Evolutionary conservation across 2,888 invertebrate species (phyloP).

Genomic region (Carterocephalus palaemon): DNA sequence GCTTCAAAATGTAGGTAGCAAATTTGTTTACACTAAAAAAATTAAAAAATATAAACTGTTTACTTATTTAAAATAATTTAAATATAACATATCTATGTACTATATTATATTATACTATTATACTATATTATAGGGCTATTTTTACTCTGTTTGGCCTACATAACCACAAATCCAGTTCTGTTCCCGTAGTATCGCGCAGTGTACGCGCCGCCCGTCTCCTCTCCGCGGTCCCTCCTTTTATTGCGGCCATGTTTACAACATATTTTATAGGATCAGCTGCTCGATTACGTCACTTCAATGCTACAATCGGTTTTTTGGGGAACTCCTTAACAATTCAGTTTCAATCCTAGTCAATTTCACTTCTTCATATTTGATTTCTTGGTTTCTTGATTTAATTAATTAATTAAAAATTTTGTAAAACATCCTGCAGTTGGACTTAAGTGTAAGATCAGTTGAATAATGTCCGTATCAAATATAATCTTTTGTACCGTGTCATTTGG

Average conservation of each 20-base stretch:
- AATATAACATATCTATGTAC: too few species aligned
- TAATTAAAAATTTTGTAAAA: too few species aligned
- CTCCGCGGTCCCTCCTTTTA: conserved; percentile 47
- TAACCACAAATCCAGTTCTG: conserved; percentile 1
- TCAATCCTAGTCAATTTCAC: conserved; percentile 20
- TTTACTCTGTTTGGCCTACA: too few species aligned
- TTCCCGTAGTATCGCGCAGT: conserved; percentile 25
- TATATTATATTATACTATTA: too few species aligned
- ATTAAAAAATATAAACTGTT: too few species aligned
- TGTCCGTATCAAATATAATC: too few species aligned
- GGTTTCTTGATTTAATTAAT: neutral
- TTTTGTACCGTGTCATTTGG: too few species aligned
- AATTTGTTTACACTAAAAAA: neutral
- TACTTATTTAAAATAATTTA: too few species aligned
- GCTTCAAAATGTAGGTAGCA: too few species aligned
- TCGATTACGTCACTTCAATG: conserved; percentile 57
- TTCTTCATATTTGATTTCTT: neutral
- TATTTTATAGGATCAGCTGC: conserved; percentile 70
- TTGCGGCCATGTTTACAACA: conserved; percentile 57
- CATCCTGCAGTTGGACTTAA: too few species aligned
- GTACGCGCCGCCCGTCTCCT: conserved; percentile 35
- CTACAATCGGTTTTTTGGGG: conserved; percentile 40
- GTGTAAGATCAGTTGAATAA: too few species aligned
- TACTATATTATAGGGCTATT: too few species aligned
- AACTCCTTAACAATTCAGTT: conserved; percentile 31